Evolutionary conservation across 2,797 vertebrate species (phyloP), one percentile per base, ranked within the genome.

Genomic region (Champsocephalus gunnari): DNA sequence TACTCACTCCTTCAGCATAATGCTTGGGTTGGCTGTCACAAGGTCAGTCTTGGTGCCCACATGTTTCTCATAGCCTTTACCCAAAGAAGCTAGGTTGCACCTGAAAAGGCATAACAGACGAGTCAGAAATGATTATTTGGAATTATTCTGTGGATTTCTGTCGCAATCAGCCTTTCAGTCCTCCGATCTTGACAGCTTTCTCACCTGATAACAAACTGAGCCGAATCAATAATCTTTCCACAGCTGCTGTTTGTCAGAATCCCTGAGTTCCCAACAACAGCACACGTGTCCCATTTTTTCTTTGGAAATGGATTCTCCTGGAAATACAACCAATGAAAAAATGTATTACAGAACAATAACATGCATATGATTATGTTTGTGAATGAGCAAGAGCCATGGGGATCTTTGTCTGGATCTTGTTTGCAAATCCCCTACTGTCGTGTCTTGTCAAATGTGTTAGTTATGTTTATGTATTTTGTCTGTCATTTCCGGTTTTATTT

Each of bases 1-100:
- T 0, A 92, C 96, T 97, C 92, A 98, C 97, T 95, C 97, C 9
- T 95, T 87, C 0, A 87, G 3, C 43, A 99, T 93, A 81, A 98
- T 99, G 91, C 96, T 98, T 0, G 97, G 97, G 87, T 99, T 99
- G 75, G 97, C 92, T 16, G 97, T 98, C 81, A 98, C 97, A 5
- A 98, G 93, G 86, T 95, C 90, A 6, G 97, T 98, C 93, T 97
- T 98, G 74, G 84, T 93, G 70, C 97, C 97, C 49, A 98, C 97
- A 62, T 99, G 95, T 88, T 91, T 92, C 81, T 90, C 93, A 66
- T 95, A 81, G 65, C 85, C 93, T 54, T 95, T 94, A 5, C 71
- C 81, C 60, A 95, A 86, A 69, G 97, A 97, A 57, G 98, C 97
- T 10, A 99, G 95, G 90, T 99, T 99, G 90, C 98, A 99, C 82